Percentiles rank a stretch among this genome's conserved stretches.
Conservation (phyloP, 2,113 vertebrate genomes). For the Clarias magur region DNA sequence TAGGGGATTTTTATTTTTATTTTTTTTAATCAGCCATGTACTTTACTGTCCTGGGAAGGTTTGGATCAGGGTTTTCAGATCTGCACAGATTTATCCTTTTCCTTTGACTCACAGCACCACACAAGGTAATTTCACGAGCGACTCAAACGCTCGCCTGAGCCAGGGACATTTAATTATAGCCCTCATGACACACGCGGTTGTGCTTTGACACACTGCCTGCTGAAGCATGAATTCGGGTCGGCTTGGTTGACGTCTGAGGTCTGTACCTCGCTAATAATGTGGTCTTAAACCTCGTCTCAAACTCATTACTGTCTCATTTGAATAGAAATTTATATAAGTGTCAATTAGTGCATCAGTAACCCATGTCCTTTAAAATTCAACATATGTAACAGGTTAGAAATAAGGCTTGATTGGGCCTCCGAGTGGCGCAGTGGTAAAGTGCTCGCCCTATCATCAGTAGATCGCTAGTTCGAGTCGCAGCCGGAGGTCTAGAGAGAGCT, state of each 20-base stretch:
- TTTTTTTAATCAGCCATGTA: neutral
- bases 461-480: too few relatives aligned
- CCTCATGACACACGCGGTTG: slow-evolving; percentile 14
- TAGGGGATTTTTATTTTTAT: neutral
- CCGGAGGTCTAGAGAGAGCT: too few relatives aligned
- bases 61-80: neutral
- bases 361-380: neutral
- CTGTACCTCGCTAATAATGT: neutral
- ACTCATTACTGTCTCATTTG: too few relatives aligned
- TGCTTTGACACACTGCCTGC: slow-evolving; percentile 32
- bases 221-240: neutral
- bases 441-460: too few relatives aligned
- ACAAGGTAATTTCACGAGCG: slow-evolving; percentile 29
- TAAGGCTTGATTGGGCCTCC: too few relatives aligned
- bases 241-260: neutral
- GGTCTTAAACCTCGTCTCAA: neutral
- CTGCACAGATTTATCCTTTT: neutral
- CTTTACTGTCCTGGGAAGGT: neutral
- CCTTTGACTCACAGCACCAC: slow-evolving; percentile 4
- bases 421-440: too few relatives aligned
- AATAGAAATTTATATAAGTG: neutral
- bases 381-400: too few relatives aligned
- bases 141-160: neutral
- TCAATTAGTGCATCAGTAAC: neutral
- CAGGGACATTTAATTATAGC: slow-evolving; percentile 42